Percentiles rank a stretch among this genome's conserved stretches.
Evolutionary conservation across 2,113 vertebrate genomes (phyloP).

Genomic region (Danionella cerebrum): DNA sequence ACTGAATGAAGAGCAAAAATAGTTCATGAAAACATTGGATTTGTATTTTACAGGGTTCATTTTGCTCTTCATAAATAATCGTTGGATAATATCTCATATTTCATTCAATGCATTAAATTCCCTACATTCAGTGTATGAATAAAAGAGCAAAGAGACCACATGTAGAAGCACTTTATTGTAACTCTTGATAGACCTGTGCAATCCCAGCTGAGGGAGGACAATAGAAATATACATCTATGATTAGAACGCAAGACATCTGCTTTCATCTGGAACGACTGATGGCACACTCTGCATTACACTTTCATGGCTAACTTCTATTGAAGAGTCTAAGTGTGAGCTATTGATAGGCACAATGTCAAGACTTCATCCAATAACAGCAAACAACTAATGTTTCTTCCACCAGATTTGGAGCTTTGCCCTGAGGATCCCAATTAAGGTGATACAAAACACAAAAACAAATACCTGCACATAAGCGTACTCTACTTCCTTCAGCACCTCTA

Average conservation of each 20-base stretch:
- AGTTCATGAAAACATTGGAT: too few species aligned
- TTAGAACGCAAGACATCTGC: slow-evolving; percentile 44
- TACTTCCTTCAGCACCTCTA: slow-evolving; percentile 4
- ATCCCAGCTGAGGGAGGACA: slow-evolving; percentile 67
- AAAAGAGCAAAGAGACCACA: slow-evolving; percentile 7
- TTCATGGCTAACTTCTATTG: slow-evolving; percentile 16
- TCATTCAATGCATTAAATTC: too few species aligned
- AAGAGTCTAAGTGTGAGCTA: slow-evolving; percentile 13
- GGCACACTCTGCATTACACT: slow-evolving; percentile 51
- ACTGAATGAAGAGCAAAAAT: too few species aligned
- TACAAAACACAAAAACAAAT: slow-evolving; percentile 3
- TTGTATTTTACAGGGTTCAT: too few species aligned
- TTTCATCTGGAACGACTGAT: slow-evolving; percentile 50
- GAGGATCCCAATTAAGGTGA: slow-evolving; percentile 13
- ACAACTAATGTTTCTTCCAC: slow-evolving; percentile 6
- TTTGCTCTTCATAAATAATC: too few species aligned
- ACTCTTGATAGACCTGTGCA: slow-evolving; percentile 68
- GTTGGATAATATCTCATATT: too few species aligned
- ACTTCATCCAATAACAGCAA: slow-evolving; percentile 4
- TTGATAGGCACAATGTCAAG: slow-evolving; percentile 3
- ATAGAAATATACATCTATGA: slow-evolving; percentile 55
- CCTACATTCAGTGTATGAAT: not conserved
- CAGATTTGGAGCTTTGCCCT: slow-evolving; percentile 5
- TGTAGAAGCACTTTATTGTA: slow-evolving; percentile 71
- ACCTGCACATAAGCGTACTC: not conserved